Base-by-base conservation (phyloP, 2,797 vertebrate genomes). In the Hoplostethus atlanticus region DNA sequence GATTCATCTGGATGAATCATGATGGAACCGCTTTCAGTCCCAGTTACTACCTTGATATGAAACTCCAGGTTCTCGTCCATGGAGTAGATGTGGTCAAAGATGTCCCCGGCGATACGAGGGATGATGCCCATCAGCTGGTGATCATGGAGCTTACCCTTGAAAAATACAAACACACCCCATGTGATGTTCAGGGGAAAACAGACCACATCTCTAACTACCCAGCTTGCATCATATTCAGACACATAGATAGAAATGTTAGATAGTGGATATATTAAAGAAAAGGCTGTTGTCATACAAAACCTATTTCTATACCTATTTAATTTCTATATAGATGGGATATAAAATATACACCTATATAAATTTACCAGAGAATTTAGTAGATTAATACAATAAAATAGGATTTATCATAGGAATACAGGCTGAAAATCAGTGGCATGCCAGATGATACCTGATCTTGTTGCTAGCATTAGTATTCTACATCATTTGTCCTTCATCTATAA, bases 1-100 rank as follows among this genome's bases (percentile, higher is more conserved):
- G 6, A 47, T 15, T 13, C 21, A 17, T 54, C 25, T 21, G 21
- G 21, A 4, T 15, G 52, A 6, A 5, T 36, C 31, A 52, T 40
- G 47, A 10, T 15, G 44, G 44, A 42, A 5, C 30, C 42, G 36
- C 38, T 30, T 46, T 28, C 16, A 46, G 3, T 11, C 1, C 7
- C 4, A 6, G 17, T 25, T 60, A 15, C 72, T 83, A 98, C 97
- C 96, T 98, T 99, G 79, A 99, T 99, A 65, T 99, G 97, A 81
- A 99, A 99, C 91, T 99, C 97, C 90, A 99, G 91, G 90, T 99
- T 97, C 86, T 99, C 97, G 17, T 99, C 97, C 97, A 99, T 98
- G 71, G 97, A 97, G 92, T 98, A 98, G 89, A 98, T 99, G 87
- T 98, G 97, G 91, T 97, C 96, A 2, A 99, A 98, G 89, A 98